phyloP scores from a whole-genome alignment of 2,797 vertebrate genomes.

The Sebastes vulpes region DNA sequence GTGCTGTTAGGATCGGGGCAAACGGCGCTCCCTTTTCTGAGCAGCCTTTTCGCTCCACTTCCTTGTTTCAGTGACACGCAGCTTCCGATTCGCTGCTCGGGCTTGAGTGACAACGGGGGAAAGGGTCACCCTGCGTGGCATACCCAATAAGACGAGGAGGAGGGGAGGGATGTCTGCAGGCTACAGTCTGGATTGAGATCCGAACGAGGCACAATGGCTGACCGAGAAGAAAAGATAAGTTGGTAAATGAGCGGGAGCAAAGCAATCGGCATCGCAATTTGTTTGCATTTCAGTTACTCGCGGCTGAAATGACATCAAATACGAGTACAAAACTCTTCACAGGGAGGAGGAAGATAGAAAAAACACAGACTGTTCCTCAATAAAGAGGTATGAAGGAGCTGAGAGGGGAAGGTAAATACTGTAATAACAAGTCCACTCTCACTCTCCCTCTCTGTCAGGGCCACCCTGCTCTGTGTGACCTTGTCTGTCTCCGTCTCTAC shows the following conservation, averaged over 20 bases:
- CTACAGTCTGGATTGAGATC: slow-evolving; percentile 64
- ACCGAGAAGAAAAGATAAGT: slow-evolving; percentile 39
- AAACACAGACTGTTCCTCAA: slow-evolving; percentile 1
- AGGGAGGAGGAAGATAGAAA: not conserved
- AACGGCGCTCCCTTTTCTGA: slow-evolving; percentile 58
- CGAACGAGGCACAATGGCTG: slow-evolving; percentile 59
- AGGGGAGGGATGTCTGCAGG: slow-evolving; percentile 69
- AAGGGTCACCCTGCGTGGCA: slow-evolving; percentile 61
- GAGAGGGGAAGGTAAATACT: slow-evolving; percentile 60
- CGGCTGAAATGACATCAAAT: slow-evolving; percentile 1
- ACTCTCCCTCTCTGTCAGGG: slow-evolving; percentile 74
- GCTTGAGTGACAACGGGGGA: slow-evolving; percentile 69
- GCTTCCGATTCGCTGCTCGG: slow-evolving; percentile 65
- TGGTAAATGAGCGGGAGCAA: slow-evolving; percentile 10
- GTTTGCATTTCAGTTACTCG: slow-evolving; percentile 4
- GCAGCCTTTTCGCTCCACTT: slow-evolving; percentile 66
- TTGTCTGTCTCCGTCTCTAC: slow-evolving; percentile 83
- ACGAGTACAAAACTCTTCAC: slow-evolving; percentile 1
- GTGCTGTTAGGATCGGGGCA: slow-evolving; percentile 48
- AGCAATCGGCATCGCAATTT: not conserved
- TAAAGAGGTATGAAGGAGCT: slow-evolving; percentile 28
- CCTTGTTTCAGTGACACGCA: slow-evolving; percentile 47
- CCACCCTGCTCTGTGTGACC: slow-evolving; percentile 86
- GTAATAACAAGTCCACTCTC: slow-evolving; percentile 61
- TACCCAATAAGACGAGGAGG: slow-evolving; percentile 75